Base-by-base conservation (phyloP, 2,888 invertebrate species). In the Podabrus alpinus region DNA sequence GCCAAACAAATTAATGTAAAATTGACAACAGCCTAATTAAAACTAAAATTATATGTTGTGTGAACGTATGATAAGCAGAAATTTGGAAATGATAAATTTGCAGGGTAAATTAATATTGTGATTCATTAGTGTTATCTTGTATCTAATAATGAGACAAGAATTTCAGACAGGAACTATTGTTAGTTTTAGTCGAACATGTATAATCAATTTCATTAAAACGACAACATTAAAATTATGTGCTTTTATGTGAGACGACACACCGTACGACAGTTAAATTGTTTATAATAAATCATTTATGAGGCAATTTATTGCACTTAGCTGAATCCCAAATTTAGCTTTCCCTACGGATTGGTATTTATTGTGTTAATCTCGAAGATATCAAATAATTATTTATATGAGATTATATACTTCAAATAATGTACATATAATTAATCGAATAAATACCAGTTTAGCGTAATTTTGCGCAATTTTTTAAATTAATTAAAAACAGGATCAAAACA, bases 51-150 rank as follows among this genome's bases (percentile, higher is more conserved):
- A 45, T 45, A 45, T 45, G 45, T 45, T 45, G 45, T 45, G 45
- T 45, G 45, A 45, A 45, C 45, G 45, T 45, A 45, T 45, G 45
- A 45, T 45, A 45, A 45, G 45, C 45, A n/a, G 45, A 64, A 64
- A 19, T 64, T 64, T 64, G 21, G 3, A 64, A 64, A 21, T 64
- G 21, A 64, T 64, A 64, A 64, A 64, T 64, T 64, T 64, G 19
- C 1, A n/a, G 13, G 62, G 62, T 64, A 64, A 64, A 64, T 64
- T 64, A 64, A 64, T 64, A 64, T 64, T n/a, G 62, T 13, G 62
- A 64, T 64, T 64, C 62, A 64, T 64, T 64, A 64, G 21, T 16
- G 62, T 64, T 64, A 64, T 64, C 62, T 64, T 64, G 62, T 64
- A 64, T 64, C 16, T 64, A 17, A 64, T 64, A 64, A 64, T 19